Percentiles rank a stretch among this genome's conserved stretches.
Evolutionary conservation across 30 jellyfish, hydroid and myxozoan genomes (phyloP).

Genomic region (Hydractinia symbiolongicarpus): DNA sequence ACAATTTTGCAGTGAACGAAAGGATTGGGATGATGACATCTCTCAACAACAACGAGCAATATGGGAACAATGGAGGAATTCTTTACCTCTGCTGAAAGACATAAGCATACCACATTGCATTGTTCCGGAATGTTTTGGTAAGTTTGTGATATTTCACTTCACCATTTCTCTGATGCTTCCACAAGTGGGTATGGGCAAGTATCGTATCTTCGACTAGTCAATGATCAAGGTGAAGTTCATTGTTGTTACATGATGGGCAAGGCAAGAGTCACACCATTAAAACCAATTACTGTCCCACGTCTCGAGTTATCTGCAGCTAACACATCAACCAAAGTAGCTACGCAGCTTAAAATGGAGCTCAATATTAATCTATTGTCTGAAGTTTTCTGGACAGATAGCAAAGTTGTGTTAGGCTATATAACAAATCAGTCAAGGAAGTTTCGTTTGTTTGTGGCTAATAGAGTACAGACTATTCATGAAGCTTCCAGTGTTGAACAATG

Average conservation of each 20-base stretch:
- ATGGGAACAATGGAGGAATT: slow-evolving; percentile 37
- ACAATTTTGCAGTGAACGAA: slow-evolving; percentile 19
- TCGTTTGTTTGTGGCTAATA: slow-evolving; percentile 39
- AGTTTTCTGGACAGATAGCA: too few relatives aligned
- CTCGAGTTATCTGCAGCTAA: slow-evolving; percentile 43
- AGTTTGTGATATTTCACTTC: slow-evolving; percentile 24
- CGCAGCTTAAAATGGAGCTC: too few relatives aligned
- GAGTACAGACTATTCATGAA: slow-evolving; percentile 42
- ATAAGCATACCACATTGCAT: slow-evolving; percentile 19
- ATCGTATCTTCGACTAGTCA: not conserved
- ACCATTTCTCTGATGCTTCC: slow-evolving; percentile 48
- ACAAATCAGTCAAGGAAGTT: slow-evolving; percentile 19
- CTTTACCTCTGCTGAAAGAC: slow-evolving; percentile 14
- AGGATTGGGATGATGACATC: slow-evolving; percentile 39
- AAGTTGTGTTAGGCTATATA: slow-evolving; percentile 39
- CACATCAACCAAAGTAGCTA: slow-evolving; percentile 26
- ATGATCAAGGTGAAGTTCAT: slow-evolving; percentile 14
- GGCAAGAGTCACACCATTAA: slow-evolving; percentile 43
- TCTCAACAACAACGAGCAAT: too few relatives aligned
- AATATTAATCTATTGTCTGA: too few relatives aligned
- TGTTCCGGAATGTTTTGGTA: slow-evolving; percentile 11
- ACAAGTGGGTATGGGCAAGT: too few relatives aligned
- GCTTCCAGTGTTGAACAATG: slow-evolving; percentile 44
- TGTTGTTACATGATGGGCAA: slow-evolving; percentile 40
- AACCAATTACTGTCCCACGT: slow-evolving; percentile 44